A percentile compares a stretch with the other conserved stretches of the same genome.
These are phyloP conservation scores for Falco berigora DNA, from an alignment of 2,797 vertebrate species.

Conservation along the genomic window DNA sequence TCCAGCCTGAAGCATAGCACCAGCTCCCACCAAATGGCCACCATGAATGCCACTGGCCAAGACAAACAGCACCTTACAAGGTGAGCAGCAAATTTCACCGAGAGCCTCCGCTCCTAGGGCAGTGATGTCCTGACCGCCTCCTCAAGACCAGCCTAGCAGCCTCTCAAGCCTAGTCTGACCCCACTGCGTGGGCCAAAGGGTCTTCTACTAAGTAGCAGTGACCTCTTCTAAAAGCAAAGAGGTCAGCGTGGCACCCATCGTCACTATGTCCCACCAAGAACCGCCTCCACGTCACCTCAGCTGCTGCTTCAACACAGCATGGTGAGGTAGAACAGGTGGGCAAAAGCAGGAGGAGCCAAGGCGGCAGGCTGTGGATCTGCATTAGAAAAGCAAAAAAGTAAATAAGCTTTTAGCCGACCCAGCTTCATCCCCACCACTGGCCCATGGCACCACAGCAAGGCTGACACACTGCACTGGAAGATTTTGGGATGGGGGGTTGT, in stretches of 20 bases:
- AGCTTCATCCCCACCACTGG: too few relatives aligned
- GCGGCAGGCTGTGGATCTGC: too few relatives aligned
- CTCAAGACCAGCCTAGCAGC: not conserved
- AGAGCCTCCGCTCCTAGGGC: not conserved
- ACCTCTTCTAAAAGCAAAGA: not conserved
- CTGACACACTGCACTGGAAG: fast-evolving
- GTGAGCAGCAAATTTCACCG: fast-evolving
- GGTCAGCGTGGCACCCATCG: fast-evolving
- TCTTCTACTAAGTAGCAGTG: not conserved
- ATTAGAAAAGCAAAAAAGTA: not conserved
- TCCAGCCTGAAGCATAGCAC: not conserved
- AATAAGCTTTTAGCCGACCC: not conserved
- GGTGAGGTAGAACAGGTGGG: not conserved
- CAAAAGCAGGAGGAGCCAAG: not conserved
- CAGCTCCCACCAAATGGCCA: not conserved
- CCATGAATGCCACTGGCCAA: fast-evolving
- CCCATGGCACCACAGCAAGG: too few relatives aligned
- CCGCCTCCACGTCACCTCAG: not conserved
- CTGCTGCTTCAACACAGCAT: not conserved
- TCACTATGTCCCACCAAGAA: not conserved
- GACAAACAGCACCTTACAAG: fast-evolving
- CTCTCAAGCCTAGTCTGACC: not conserved
- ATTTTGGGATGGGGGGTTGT: too few relatives aligned
- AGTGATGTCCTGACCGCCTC: not conserved
- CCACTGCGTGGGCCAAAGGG: not conserved